Conservation (phyloP, 2,888 invertebrate genomes). For the Chalcosyrphus nemorum region DNA sequence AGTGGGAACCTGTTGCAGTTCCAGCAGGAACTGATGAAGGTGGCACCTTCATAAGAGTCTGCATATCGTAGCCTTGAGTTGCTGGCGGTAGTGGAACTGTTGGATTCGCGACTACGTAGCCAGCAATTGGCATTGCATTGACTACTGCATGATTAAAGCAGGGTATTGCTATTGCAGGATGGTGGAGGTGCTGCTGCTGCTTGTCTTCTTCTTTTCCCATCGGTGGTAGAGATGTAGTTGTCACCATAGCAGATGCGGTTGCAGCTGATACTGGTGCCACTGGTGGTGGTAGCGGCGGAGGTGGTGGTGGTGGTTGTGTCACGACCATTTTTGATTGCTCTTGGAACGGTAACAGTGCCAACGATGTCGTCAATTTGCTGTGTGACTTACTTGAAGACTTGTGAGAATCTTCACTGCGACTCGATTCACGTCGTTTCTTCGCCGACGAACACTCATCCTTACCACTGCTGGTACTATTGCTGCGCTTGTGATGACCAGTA, state of each 20-base stretch:
- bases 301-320: background rate
- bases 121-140: conserved; percentile 67
- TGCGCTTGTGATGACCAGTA: conserved; percentile 69
- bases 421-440: conserved; percentile 76
- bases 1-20: conserved; percentile 63
- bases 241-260: conserved; percentile 4
- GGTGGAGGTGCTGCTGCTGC: conserved; percentile 69
- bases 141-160: conserved; percentile 71
- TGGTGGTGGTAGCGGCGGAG: conserved; percentile 7
- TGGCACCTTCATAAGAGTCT: conserved; percentile 67
- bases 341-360: conserved; percentile 54
- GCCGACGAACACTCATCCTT: conserved; percentile 59
- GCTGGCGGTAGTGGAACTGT: conserved; percentile 76
- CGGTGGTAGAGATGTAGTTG: background rate
- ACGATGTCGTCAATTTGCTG: conserved; percentile 38
- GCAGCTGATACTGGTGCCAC: background rate
- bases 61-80: conserved; percentile 65
- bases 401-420: conserved; percentile 74
- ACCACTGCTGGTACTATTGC: conserved; percentile 48
- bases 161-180: conserved; percentile 73
- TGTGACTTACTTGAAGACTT: conserved; percentile 38
- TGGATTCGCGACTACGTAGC: conserved; percentile 70
- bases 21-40: conserved; percentile 11
- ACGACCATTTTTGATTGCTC: conserved; percentile 27
- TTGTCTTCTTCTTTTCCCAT: conserved; percentile 54